These are phyloP conservation scores for Meles meles DNA, from an alignment of 2,113 vertebrate genomes.

Conservation along the genomic window DNA sequence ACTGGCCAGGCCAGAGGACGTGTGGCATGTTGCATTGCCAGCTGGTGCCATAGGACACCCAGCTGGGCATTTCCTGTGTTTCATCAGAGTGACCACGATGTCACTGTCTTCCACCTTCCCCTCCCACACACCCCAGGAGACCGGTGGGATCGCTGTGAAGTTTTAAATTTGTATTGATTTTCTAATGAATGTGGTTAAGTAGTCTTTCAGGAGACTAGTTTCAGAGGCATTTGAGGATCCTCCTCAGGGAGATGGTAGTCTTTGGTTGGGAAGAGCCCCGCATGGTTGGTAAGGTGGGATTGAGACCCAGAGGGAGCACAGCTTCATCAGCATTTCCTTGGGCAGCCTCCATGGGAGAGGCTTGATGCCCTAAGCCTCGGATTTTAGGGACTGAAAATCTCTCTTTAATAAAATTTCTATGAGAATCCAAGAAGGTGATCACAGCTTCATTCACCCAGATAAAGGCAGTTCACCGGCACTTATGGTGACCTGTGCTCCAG, in stretches of 20 bases:
- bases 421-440: neutral
- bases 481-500: neutral
- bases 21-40: no score
- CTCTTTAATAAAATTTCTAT: neutral
- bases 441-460: neutral
- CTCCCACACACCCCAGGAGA: neutral
- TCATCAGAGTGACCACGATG: neutral
- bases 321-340: neutral
- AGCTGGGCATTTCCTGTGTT: neutral
- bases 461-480: neutral
- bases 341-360: neutral
- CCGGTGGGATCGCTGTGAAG: neutral
- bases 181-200: neutral
- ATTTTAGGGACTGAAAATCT: neutral
- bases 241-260: neutral
- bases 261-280: neutral
- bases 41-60: neutral
- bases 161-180: slow-evolving; percentile 55
- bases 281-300: neutral
- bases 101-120: neutral
- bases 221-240: neutral
- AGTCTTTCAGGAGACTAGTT: neutral
- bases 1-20: neutral
- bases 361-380: neutral
- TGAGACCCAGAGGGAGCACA: neutral